Percentiles rank a stretch among this genome's conserved stretches.
phyloP scores from a whole-genome alignment of 2,797 vertebrate species.

The Sebastes reedi region DNA sequence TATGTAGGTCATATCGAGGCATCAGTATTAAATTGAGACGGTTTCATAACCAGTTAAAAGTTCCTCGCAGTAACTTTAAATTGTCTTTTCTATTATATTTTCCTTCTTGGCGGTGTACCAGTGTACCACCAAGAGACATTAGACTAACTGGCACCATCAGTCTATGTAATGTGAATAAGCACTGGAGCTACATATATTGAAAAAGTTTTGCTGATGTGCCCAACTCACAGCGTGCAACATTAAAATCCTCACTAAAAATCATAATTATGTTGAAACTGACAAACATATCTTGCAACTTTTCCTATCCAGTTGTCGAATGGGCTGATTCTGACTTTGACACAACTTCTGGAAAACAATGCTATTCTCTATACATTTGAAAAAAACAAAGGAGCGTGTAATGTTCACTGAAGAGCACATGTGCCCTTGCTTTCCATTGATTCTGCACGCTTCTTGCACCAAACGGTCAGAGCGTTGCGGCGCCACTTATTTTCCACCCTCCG shows the following conservation, averaged over 20 bases:
- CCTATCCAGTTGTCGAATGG: neutral
- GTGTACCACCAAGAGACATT: neutral
- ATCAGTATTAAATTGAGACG: no score
- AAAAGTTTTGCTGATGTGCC: neutral
- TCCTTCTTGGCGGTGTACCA: neutral
- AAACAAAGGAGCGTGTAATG: neutral
- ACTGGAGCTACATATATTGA: neutral
- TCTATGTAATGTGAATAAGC: neutral
- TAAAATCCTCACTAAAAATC: neutral
- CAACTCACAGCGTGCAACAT: neutral
- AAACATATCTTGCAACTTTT: neutral
- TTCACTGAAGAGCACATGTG: slow-evolving; percentile 9
- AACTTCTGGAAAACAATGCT: neutral
- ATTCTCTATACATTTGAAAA: neutral
- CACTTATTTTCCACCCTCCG: slow-evolving; percentile 29
- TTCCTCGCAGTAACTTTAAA: neutral
- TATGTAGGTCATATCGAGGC: no score
- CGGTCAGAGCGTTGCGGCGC: neutral
- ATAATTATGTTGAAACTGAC: neutral
- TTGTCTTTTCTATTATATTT: neutral
- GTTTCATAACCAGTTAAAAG: neutral
- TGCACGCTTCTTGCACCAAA: slow-evolving; percentile 26
- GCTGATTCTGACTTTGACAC: neutral
- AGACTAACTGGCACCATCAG: neutral
- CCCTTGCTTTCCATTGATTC: slow-evolving; percentile 29